These are phyloP conservation scores for Cyanistes caeruleus DNA, from an alignment of 2,113 vertebrate species.

Conservation along the genomic window DNA sequence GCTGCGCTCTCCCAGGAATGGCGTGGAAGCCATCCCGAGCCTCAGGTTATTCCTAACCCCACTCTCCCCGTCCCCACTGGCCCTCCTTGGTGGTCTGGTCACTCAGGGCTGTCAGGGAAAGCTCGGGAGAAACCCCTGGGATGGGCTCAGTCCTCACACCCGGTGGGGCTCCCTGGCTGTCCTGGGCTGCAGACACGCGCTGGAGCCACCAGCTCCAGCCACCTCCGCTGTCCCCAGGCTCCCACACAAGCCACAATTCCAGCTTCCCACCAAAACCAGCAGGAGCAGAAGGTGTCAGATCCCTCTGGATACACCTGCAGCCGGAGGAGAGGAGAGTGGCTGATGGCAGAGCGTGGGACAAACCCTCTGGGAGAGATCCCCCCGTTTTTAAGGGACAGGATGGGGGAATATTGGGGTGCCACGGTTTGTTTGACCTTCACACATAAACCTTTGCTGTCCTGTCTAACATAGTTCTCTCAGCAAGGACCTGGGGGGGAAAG, in stretches of 20 bases:
- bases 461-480: background rate
- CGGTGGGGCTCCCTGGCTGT: rapidly evolving
- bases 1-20: background rate
- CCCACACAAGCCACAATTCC: background rate
- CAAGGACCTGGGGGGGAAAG: background rate
- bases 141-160: background rate
- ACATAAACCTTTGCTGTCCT: background rate
- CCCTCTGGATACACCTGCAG: background rate
- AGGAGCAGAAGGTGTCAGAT: background rate
- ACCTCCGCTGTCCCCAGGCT: rapidly evolving
- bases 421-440: background rate
- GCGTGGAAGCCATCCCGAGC: background rate
- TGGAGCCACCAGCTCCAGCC: background rate
- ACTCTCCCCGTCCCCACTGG: rapidly evolving
- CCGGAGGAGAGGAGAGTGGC: background rate
- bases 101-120: background rate
- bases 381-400: rapidly evolving
- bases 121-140: background rate
- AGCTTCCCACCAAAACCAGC: background rate
- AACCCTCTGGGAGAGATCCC: background rate
- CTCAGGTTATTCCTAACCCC: background rate
- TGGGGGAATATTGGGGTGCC: background rate
- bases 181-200: rapidly evolving
- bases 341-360: rapidly evolving
- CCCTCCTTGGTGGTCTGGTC: background rate